Conservation (phyloP, 2,888 invertebrate genomes). For the Synanthedon tipuliformis region DNA sequence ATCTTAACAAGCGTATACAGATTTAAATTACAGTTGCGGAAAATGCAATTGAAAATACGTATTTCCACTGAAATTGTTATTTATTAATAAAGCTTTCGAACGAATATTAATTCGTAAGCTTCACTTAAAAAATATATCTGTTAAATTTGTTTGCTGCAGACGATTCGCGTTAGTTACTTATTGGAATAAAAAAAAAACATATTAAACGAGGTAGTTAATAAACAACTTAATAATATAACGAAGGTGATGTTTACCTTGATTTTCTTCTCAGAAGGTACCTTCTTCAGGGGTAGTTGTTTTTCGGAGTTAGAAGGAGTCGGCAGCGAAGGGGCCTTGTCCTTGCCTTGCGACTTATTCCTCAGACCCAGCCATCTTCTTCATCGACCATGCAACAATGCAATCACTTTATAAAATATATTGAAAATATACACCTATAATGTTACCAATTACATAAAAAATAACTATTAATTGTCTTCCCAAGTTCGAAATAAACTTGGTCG, state of each 20-base stretch:
- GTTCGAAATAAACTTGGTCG: too few species aligned
- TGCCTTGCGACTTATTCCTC: slow-evolving; percentile 87
- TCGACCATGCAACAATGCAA: slow-evolving; percentile 20
- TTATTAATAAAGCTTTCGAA: too few species aligned
- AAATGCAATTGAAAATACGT: too few species aligned
- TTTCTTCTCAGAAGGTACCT: slow-evolving; percentile 85
- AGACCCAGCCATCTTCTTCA: slow-evolving; percentile 93
- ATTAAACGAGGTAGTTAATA: not conserved
- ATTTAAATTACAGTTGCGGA: too few species aligned
- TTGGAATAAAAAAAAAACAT: not conserved
- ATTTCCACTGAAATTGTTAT: too few species aligned
- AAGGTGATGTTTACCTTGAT: slow-evolving; percentile 75
- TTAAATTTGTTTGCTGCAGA: too few species aligned
- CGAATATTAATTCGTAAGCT: too few species aligned
- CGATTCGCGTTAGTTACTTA: too few species aligned
- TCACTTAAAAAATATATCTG: too few species aligned
- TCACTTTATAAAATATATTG: slow-evolving; percentile 7
- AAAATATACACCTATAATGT: not conserved
- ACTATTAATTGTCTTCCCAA: too few species aligned
- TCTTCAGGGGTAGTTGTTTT: slow-evolving; percentile 75
- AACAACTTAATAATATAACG: not conserved
- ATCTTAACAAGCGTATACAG: too few species aligned
- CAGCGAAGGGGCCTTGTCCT: slow-evolving; percentile 78
- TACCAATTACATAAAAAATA: too few species aligned
- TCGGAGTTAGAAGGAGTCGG: slow-evolving; percentile 56